These are phyloP conservation scores for Sialis lutaria DNA, from an alignment of 2,888 invertebrate genomes.

Conservation along the genomic window DNA sequence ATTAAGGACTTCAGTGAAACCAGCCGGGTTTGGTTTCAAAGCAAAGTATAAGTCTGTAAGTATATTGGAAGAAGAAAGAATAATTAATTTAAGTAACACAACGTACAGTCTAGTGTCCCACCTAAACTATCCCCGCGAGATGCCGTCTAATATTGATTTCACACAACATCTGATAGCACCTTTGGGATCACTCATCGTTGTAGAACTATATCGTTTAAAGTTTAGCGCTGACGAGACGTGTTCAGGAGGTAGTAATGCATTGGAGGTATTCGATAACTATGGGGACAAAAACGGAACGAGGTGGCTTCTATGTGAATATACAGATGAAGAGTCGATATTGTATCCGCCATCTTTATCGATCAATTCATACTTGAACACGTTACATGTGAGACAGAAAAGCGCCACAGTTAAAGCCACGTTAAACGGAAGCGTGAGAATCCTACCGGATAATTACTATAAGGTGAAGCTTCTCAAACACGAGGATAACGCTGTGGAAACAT, in stretches of 20 bases:
- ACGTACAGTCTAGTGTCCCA: slow-evolving; percentile 31
- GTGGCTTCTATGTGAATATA: slow-evolving; percentile 43
- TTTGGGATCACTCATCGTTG: slow-evolving; percentile 30
- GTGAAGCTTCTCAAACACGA: slow-evolving; percentile 41
- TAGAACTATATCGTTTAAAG: slow-evolving; percentile 30
- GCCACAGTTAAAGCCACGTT: slow-evolving; percentile 29
- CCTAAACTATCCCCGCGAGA: slow-evolving; percentile 37
- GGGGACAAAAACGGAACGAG: slow-evolving; percentile 51
- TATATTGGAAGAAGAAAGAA: slow-evolving; percentile 23
- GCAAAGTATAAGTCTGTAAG: slow-evolving; percentile 41
- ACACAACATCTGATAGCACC: slow-evolving; percentile 38
- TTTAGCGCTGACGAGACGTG: slow-evolving; percentile 24
- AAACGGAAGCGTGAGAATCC: slow-evolving; percentile 43
- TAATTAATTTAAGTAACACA: slow-evolving; percentile 26
- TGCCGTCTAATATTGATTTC: slow-evolving; percentile 32
- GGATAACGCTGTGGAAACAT: slow-evolving; percentile 43
- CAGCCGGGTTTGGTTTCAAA: slow-evolving; percentile 46
- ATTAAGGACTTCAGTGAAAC: slow-evolving; percentile 42
- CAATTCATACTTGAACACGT: slow-evolving; percentile 48
- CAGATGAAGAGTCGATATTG: slow-evolving; percentile 17
- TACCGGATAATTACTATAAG: slow-evolving; percentile 44
- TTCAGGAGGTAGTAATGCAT: slow-evolving; percentile 13
- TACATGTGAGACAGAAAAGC: slow-evolving; percentile 37
- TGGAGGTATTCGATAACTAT: slow-evolving; percentile 42
- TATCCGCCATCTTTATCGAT: slow-evolving; percentile 30